phyloP scores from a whole-genome alignment of 2,888 invertebrate species.

The Cryptocephalus primarius region DNA sequence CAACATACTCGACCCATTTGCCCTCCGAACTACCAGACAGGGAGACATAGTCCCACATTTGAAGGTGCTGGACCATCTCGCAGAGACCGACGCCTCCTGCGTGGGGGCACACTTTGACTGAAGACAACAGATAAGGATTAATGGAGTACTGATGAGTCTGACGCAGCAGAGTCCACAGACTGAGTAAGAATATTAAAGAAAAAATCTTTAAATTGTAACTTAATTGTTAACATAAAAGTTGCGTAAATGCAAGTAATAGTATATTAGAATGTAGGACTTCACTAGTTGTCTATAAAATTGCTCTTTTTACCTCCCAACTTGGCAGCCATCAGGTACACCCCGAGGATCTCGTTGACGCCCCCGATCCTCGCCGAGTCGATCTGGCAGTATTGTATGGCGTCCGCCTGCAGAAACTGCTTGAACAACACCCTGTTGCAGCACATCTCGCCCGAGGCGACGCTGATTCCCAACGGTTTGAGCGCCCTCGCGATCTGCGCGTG shows the following conservation, averaged over 20 bases:
- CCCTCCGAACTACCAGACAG: slow-evolving; percentile 60
- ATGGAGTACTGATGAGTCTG: background rate
- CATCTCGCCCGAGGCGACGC: slow-evolving; percentile 87
- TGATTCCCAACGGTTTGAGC: slow-evolving; percentile 61
- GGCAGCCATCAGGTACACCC: slow-evolving; percentile 81
- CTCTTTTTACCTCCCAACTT: slow-evolving; percentile 53
- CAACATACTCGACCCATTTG: slow-evolving; percentile 75
- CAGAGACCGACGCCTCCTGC: slow-evolving; percentile 91
- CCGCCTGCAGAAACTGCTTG: slow-evolving; percentile 76
- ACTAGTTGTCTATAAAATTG: too few species aligned
- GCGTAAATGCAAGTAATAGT: too few species aligned
- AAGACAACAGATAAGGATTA: background rate
- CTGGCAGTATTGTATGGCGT: slow-evolving; percentile 78
- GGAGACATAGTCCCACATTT: slow-evolving; percentile 76
- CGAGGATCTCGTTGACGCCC: slow-evolving; percentile 77
- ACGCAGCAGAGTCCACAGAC: background rate
- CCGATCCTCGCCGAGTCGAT: slow-evolving; percentile 83
- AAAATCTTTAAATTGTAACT: too few species aligned
- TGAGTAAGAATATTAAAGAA: too few species aligned
- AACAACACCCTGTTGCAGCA: slow-evolving; percentile 87
- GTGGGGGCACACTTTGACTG: slow-evolving; percentile 88
- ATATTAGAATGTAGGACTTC: too few species aligned
- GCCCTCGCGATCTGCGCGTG: slow-evolving; percentile 71
- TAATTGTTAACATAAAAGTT: too few species aligned
- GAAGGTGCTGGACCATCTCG: slow-evolving; percentile 87